These are phyloP conservation scores for Limnothrissa miodon DNA, from an alignment of 2,113 vertebrate genomes.

Conservation along the genomic window DNA sequence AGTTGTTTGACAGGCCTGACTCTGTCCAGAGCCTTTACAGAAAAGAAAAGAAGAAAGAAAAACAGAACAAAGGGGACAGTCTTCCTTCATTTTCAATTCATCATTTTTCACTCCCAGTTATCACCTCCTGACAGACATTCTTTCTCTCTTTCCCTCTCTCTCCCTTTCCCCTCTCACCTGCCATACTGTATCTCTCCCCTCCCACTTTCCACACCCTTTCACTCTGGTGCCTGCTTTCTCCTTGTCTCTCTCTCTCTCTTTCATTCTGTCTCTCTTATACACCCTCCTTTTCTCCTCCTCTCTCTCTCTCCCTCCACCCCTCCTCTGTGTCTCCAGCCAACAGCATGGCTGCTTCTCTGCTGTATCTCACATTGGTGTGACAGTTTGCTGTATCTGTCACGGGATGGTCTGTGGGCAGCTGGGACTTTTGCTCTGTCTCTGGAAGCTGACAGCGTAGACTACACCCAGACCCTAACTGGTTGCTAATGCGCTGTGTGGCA, in stretches of 20 bases:
- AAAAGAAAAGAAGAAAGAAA: not conserved
- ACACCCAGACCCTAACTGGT: not conserved
- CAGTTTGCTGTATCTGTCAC: not conserved
- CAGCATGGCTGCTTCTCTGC: constrained; percentile 41
- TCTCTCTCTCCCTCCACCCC: not conserved
- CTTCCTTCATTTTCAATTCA: not conserved
- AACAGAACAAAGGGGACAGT: not conserved
- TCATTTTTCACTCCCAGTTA: not conserved
- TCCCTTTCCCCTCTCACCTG: not conserved
- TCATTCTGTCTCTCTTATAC: not conserved
- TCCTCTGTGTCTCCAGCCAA: constrained; percentile 35
- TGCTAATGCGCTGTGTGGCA: not conserved
- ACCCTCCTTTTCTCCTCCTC: not conserved
- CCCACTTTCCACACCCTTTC: constrained; percentile 21
- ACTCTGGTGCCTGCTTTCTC: not conserved
- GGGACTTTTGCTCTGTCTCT: not conserved
- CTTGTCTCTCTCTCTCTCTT: not conserved
- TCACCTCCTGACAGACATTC: not conserved
- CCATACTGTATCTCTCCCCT: constrained; percentile 31
- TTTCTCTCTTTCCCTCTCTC: not conserved
- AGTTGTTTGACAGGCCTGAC: not conserved
- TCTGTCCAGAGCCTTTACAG: not conserved
- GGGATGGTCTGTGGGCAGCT: constrained; percentile 8
- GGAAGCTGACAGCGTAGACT: not conserved
- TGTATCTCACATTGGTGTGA: not conserved